Conservation (phyloP, 2,888 invertebrate species). For the Bombylius major region DNA sequence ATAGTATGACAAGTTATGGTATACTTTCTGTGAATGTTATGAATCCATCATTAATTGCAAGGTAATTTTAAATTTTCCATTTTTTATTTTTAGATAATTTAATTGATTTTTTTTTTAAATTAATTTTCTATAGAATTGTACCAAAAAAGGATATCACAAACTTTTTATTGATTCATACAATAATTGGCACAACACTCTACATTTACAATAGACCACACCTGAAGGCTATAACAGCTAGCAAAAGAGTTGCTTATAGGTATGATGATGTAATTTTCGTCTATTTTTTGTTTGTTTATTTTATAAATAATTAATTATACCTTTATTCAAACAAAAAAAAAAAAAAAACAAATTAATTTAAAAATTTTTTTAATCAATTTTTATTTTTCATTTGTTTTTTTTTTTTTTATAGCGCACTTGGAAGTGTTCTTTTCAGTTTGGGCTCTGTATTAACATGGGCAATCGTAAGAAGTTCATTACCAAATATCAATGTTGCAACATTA, state of each 20-base stretch:
- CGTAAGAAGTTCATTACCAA: constrained; percentile 54
- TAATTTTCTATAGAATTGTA: constrained; percentile 42
- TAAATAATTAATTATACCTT: not conserved
- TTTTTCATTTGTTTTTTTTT: not conserved
- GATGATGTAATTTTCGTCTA: not conserved
- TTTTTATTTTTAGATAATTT: not conserved
- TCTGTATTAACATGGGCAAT: constrained; percentile 84
- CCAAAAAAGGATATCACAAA: constrained; percentile 69
- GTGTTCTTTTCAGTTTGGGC: constrained; percentile 76
- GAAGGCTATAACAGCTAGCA: constrained; percentile 46
- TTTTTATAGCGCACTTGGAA: constrained; percentile 46
- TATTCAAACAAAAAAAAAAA: not conserved
- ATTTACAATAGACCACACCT: constrained; percentile 70
- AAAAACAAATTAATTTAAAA: too few relatives aligned
- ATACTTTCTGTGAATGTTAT: constrained; percentile 71
- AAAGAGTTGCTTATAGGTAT: constrained; percentile 55
- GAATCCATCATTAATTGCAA: constrained; percentile 65
- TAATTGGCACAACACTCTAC: constrained; percentile 73
- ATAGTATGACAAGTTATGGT: constrained; percentile 57
- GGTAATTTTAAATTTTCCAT: constrained; percentile 38
- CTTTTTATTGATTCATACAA: constrained; percentile 62
- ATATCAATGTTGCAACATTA: constrained; percentile 24
- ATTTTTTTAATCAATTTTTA: not conserved
- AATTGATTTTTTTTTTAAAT: not conserved
- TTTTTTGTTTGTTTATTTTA: not conserved